Percentiles rank a stretch among this genome's conserved stretches.
phyloP scores from a whole-genome alignment of 2,797 vertebrate species.

The Oreochromis grahami region DNA sequence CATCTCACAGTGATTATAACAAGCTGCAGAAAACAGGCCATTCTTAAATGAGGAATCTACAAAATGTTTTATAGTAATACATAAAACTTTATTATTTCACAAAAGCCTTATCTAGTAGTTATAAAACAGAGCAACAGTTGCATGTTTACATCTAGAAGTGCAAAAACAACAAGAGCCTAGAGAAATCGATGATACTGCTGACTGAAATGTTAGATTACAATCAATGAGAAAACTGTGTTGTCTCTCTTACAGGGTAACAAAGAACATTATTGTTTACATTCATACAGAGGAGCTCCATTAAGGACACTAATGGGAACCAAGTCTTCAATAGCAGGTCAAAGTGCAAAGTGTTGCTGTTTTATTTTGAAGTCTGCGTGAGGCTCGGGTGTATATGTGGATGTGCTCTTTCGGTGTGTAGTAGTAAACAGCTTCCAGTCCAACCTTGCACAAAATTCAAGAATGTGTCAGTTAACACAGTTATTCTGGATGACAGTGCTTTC shows the following conservation, averaged over 20 bases:
- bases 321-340: not conserved
- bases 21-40: not conserved
- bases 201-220: not conserved
- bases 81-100: not conserved
- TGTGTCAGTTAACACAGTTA: constrained; percentile 29
- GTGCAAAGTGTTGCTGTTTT: not conserved
- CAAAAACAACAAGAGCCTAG: not conserved
- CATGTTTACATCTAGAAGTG: not conserved
- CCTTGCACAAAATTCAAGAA: not conserved
- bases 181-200: not conserved
- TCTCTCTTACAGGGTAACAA: not conserved
- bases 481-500: constrained; percentile 46
- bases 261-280: not conserved
- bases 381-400: not conserved
- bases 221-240: not conserved
- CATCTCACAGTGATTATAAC: not conserved
- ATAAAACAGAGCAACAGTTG: not conserved
- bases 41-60: not conserved
- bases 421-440: not conserved
- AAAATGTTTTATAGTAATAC: not conserved
- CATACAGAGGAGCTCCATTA: not conserved
- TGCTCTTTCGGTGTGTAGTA: not conserved
- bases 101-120: not conserved
- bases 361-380: not conserved
- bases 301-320: not conserved